These are phyloP conservation scores for Nasonia giraulti DNA, from an alignment of 1,140 invertebrate genomes.

Conservation along the genomic window DNA sequence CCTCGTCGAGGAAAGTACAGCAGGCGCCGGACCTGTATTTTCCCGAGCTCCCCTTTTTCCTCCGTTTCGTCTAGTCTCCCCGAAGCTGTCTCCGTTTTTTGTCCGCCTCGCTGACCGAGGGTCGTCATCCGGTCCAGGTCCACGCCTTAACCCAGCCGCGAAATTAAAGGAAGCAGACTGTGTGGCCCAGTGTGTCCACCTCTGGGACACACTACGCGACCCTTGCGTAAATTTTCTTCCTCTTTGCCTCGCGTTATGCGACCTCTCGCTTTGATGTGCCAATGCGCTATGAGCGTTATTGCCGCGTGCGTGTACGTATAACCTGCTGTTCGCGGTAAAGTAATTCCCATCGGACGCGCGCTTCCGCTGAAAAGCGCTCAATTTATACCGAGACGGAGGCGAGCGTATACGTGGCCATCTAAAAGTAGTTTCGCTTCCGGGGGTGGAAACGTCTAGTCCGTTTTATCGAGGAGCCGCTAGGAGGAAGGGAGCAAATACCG, in stretches of 20 bases:
- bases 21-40: background rate
- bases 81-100: background rate
- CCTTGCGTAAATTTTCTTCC: constrained; percentile 10
- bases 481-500: constrained; percentile 23
- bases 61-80: background rate
- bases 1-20: constrained; percentile 33
- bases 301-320: too few relatives aligned
- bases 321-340: too few relatives aligned
- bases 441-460: background rate
- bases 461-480: background rate
- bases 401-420: too few relatives aligned
- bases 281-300: background rate
- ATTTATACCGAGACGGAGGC: too few relatives aligned
- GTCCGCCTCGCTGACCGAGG: background rate
- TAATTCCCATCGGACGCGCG: background rate
- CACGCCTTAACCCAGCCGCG: constrained; percentile 45
- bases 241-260: background rate
- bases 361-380: too few relatives aligned
- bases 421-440: constrained; percentile 8
- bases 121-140: background rate
- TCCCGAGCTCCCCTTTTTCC: constrained; percentile 3
- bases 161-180: constrained; percentile 58
- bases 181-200: background rate
- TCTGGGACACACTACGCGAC: background rate
- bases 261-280: background rate